Conservation (phyloP, 2,888 invertebrate genomes). For the Aleiodes leptofemur region DNA sequence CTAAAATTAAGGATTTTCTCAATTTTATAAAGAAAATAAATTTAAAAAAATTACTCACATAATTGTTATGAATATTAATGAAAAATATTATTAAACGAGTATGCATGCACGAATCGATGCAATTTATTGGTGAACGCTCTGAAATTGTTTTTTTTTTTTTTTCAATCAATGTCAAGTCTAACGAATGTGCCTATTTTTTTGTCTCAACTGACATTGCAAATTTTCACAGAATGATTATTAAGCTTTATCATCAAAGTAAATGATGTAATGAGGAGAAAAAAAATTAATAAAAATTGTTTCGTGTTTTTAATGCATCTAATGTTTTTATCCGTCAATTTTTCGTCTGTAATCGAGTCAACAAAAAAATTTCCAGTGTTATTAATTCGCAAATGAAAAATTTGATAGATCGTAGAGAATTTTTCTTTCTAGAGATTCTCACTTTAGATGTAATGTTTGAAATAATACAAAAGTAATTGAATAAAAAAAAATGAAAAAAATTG, state of each 20-base stretch:
- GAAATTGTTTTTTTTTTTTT: slow-evolving; percentile 12
- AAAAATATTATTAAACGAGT: slow-evolving; percentile 21
- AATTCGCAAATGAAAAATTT: slow-evolving; percentile 29
- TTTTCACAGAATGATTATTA: background rate
- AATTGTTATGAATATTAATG: slow-evolving; percentile 24
- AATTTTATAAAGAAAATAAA: slow-evolving; percentile 26
- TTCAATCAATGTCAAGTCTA: slow-evolving; percentile 24
- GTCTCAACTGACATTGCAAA: slow-evolving; percentile 19
- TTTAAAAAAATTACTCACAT: slow-evolving; percentile 16
- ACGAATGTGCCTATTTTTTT: slow-evolving; percentile 37
- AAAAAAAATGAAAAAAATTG: background rate
- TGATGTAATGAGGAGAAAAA: background rate
- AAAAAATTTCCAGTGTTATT: slow-evolving; percentile 31
- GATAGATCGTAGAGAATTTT: slow-evolving; percentile 13
- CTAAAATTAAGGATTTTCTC: slow-evolving; percentile 21
- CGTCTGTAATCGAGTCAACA: slow-evolving; percentile 24
- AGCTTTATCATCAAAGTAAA: slow-evolving; percentile 1
- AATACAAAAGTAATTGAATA: background rate
- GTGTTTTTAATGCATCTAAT: slow-evolving; percentile 18
- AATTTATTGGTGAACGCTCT: slow-evolving; percentile 13
- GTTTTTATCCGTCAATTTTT: slow-evolving; percentile 21
- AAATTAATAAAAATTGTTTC: background rate
- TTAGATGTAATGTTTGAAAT: slow-evolving; percentile 11
- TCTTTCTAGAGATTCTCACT: slow-evolving; percentile 14
- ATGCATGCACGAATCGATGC: slow-evolving; percentile 4